Percentiles rank a stretch among this genome's conserved stretches.
phyloP scores from a whole-genome alignment of 2,888 invertebrate genomes.

The Doris montereyensis region DNA sequence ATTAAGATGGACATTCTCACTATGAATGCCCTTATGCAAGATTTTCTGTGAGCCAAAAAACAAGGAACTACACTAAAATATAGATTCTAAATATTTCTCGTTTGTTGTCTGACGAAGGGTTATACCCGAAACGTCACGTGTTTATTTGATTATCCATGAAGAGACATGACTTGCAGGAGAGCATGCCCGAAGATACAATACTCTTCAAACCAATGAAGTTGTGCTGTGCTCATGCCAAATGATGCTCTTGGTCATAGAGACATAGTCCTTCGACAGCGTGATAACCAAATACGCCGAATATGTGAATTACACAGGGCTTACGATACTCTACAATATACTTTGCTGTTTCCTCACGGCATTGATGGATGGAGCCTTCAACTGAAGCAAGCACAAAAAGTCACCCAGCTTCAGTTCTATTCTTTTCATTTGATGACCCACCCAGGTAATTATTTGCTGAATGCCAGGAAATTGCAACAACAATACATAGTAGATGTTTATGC shows the following conservation, averaged over 20 bases:
- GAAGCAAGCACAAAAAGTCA: conserved; percentile 41
- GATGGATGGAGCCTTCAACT: conserved; percentile 43
- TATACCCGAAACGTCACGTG: too few relatives aligned
- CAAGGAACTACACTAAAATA: too few relatives aligned
- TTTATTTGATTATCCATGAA: too few relatives aligned
- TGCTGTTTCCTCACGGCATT: conserved; percentile 14
- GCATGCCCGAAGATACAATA: too few relatives aligned
- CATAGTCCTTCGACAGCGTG: not conserved
- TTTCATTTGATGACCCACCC: conserved; percentile 24
- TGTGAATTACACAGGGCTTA: not conserved
- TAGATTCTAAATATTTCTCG: too few relatives aligned
- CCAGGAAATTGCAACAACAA: not conserved
- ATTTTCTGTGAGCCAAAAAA: too few relatives aligned
- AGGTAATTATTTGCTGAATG: conserved; percentile 10
- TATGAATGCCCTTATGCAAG: too few relatives aligned
- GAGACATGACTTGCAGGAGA: too few relatives aligned
- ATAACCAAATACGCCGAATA: not conserved
- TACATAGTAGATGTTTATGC: conserved; percentile 44
- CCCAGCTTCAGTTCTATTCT: conserved; percentile 40
- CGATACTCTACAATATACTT: not conserved
- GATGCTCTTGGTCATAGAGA: not conserved
- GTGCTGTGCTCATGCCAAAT: not conserved
- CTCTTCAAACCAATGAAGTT: too few relatives aligned
- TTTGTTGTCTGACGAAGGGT: too few relatives aligned
- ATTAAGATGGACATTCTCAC: too few relatives aligned